These are phyloP conservation scores for Polypedilum pembai DNA, from an alignment of 1,140 invertebrate species.

Conservation along the genomic window DNA sequence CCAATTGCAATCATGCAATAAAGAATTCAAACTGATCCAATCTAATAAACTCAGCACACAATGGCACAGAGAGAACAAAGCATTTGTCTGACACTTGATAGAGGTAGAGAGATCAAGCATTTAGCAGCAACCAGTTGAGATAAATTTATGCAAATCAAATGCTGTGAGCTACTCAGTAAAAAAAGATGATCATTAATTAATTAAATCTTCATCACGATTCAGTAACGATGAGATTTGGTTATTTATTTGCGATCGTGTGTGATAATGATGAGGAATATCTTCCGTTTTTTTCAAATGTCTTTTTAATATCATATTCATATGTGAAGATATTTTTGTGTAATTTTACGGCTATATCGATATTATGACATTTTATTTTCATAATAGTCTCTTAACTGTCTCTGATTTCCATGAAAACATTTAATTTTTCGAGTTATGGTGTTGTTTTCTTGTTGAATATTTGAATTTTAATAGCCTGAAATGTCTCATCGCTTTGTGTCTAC, in stretches of 20 bases:
- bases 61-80: no score
- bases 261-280: slow-evolving; percentile 22
- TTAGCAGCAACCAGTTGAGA: not conserved
- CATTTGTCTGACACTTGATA: no score
- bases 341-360: not conserved
- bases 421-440: not conserved
- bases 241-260: not conserved
- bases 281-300: slow-evolving; percentile 16
- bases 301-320: not conserved
- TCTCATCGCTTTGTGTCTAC: no score
- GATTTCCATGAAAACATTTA: not conserved
- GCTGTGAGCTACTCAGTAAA: not conserved
- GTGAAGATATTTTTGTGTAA: not conserved
- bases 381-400: not conserved
- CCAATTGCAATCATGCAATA: no score
- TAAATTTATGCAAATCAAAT: not conserved
- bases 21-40: no score
- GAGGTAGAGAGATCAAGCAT: no score
- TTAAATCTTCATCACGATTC: not conserved
- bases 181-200: not conserved
- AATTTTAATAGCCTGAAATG: no score
- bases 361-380: slow-evolving; percentile 23
- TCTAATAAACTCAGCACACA: no score
- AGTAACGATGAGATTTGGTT: not conserved
- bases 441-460: no score